A percentile compares a stretch with the other conserved stretches of the same genome.
Evolutionary conservation across 2,888 invertebrate species (phyloP).

Genomic region (Allacma fusca): DNA sequence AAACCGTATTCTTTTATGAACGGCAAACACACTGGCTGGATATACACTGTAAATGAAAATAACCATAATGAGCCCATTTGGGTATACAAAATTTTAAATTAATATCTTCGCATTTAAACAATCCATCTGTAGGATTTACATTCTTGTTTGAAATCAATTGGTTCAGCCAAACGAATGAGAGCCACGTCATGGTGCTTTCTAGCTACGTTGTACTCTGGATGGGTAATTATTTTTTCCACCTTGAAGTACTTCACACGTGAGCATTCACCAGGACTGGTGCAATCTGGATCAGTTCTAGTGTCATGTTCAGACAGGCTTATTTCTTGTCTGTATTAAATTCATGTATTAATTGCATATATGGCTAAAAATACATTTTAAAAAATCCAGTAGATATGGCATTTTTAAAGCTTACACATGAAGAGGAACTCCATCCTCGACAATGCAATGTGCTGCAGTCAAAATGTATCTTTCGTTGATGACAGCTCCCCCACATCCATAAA

Average conservation of each 20-base stretch:
- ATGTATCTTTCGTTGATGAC: constrained; percentile 45
- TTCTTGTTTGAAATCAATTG: neutral
- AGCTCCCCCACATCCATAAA: constrained; percentile 46
- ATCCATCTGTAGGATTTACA: neutral
- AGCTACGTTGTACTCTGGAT: neutral
- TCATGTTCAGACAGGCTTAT: neutral
- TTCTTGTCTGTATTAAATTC: neutral
- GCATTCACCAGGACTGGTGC: neutral
- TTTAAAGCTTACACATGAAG: too few species aligned
- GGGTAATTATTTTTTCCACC: neutral
- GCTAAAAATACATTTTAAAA: too few species aligned
- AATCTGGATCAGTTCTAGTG: neutral
- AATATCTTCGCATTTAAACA: too few species aligned
- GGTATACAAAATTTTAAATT: too few species aligned
- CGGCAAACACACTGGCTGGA: too few species aligned
- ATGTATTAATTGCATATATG: neutral
- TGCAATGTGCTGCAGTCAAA: constrained; percentile 46
- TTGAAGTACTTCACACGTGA: neutral
- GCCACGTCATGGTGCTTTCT: neutral
- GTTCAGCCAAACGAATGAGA: neutral
- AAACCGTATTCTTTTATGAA: too few species aligned
- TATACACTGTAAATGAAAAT: too few species aligned
- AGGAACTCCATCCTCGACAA: neutral
- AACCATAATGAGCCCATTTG: too few species aligned
- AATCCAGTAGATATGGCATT: too few species aligned